Percentiles rank a stretch among this genome's conserved stretches.
phyloP scores from a whole-genome alignment of 2,113 vertebrate genomes.

The Ardeotis arabs region DNA sequence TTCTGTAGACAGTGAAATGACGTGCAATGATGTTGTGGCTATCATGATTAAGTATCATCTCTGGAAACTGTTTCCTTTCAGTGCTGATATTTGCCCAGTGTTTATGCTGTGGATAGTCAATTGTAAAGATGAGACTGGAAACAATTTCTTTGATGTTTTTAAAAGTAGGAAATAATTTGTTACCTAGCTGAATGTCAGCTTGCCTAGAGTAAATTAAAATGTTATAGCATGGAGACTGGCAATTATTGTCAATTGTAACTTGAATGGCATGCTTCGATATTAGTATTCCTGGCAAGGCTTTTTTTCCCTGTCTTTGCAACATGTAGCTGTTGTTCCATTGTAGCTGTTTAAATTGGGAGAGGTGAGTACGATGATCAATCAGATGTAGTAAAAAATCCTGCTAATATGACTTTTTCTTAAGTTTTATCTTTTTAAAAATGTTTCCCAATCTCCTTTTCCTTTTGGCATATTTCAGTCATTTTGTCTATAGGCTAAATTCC shows the following conservation, averaged over 20 bases:
- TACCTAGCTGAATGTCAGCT: conserved; percentile 18
- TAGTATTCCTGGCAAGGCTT: background rate
- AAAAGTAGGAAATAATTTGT: conserved; percentile 15
- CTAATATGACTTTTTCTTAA: background rate
- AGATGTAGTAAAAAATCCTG: background rate
- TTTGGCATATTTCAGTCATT: background rate
- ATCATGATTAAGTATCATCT: background rate
- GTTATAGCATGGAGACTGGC: background rate
- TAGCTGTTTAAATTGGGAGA: background rate
- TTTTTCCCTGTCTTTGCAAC: background rate
- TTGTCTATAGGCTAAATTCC: background rate
- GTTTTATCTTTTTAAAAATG: background rate
- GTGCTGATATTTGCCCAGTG: background rate
- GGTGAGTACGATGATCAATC: background rate
- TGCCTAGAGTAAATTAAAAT: conserved; percentile 35
- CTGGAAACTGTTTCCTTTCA: background rate
- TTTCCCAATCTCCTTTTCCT: background rate
- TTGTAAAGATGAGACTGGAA: background rate
- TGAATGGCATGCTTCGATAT: background rate
- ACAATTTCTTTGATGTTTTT: background rate
- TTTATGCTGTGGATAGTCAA: background rate
- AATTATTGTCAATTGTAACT: conserved; percentile 11
- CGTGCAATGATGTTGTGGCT: background rate
- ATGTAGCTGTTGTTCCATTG: background rate
- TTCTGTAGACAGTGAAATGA: background rate